phyloP scores from a whole-genome alignment of 37 sponge, comb jelly and placozoan genomes.

The Cladorhizidae sp. region DNA sequence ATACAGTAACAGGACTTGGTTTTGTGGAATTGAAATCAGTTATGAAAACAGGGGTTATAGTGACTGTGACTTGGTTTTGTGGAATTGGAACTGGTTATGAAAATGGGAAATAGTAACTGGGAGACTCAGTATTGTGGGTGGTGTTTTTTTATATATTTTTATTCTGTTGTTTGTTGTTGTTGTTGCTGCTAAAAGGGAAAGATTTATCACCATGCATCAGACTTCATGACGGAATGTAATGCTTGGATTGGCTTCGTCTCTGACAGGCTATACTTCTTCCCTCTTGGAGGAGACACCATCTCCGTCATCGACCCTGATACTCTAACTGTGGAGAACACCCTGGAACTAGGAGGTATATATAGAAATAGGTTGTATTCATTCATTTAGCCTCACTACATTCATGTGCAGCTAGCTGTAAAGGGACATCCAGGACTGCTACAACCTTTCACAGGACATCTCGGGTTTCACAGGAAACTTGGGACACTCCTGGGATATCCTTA shows the following conservation, averaged over 20 bases:
- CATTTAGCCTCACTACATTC: too few relatives aligned
- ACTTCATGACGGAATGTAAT: neutral
- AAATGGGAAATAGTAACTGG: too few relatives aligned
- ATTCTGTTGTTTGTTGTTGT: neutral
- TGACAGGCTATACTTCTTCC: conserved; percentile 66
- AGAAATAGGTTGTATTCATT: too few relatives aligned
- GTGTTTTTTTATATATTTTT: neutral
- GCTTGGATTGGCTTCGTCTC: conserved; percentile 17
- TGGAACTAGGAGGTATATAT: conserved; percentile 52
- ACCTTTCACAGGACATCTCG: too few relatives aligned
- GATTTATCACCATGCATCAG: neutral
- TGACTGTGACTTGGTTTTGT: neutral
- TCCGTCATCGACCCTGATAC: conserved; percentile 58
- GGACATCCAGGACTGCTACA: too few relatives aligned
- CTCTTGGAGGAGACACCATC: conserved; percentile 50
- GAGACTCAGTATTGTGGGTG: too few relatives aligned
- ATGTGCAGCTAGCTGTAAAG: too few relatives aligned
- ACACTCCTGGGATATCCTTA: too few relatives aligned
- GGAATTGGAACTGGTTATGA: neutral
- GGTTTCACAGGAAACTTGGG: too few relatives aligned
- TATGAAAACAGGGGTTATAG: too few relatives aligned
- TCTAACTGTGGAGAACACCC: conserved; percentile 29
- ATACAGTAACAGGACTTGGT: neutral
- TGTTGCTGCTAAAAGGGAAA: neutral
- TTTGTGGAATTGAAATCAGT: neutral